Evolutionary conservation across 2,113 vertebrate genomes (phyloP), one percentile per base, ranked within the genome.

Genomic region (Elgaria multicarinata): DNA sequence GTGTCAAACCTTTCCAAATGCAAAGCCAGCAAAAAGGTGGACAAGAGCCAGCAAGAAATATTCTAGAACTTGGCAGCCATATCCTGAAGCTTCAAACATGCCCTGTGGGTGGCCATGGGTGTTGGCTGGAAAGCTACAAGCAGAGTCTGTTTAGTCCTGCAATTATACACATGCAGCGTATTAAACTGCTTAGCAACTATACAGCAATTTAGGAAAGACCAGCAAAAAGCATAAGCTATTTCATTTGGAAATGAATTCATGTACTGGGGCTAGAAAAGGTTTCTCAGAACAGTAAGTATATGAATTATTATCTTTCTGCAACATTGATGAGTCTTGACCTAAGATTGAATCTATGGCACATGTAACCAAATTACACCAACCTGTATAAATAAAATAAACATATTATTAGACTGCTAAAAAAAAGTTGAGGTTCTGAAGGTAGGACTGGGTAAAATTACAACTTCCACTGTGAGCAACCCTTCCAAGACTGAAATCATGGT

Each of bases 161-260:
- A 96, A 92, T 95, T 95, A 93, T 14, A 1, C 83, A 90, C 0
- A 2, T 39, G 86, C 46, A 46, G 88, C 91, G 94, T 87, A 92
- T 92, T 96, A 94, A 94, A 90, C 90, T 94, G 87, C 95, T 96
- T 95, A 95, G 93, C 91, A 96, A 95, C 91, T 88, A 80, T 46
- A 58, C 2, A 83, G 88, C 92, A 94, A 91, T 95, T 96, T 90
- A 96, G 78, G 79, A 95, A 91, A 93, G 87, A 90, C 83, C 71
- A 87, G 80, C 84, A 91, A 92, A 91, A 92, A 95, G 85, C 83
- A 94, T 89, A 95, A 96, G 92, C 92, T 76, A 80, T 89, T 93
- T 86, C 89, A 76, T 85, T 89, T 77, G 72, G 83, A 85, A 95
- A 91, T 87, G 87, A 93, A 94, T 92, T 87, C 83, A 90, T 86